Evolutionary conservation across 1,140 invertebrate genomes (phyloP).

Genomic region (Drosophila oshimai): DNA sequence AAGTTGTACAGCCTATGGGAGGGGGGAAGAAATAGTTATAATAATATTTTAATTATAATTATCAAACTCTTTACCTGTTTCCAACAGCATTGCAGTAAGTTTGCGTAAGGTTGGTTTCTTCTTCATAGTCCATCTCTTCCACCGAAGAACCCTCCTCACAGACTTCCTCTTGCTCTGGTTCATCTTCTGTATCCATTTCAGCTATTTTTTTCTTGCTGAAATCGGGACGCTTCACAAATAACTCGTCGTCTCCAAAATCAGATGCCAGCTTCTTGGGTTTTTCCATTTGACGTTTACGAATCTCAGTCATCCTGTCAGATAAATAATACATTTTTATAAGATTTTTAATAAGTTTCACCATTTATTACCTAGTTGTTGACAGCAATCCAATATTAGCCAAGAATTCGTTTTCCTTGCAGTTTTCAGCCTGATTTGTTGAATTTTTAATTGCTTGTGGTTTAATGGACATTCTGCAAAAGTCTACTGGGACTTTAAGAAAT

Average conservation of each 20-base stretch:
- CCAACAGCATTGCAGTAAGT: not conserved
- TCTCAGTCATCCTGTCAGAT: constrained; percentile 19
- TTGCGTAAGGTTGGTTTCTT: not conserved
- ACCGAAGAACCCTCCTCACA: not conserved
- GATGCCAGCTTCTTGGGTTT: not conserved
- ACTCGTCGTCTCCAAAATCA: constrained; percentile 19
- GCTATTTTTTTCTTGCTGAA: not conserved
- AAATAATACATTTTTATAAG: no score
- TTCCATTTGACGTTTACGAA: constrained; percentile 9
- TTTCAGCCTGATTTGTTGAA: not conserved
- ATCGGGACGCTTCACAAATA: constrained; percentile 48
- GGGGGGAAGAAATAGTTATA: not conserved
- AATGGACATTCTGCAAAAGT: not conserved
- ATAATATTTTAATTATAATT: not conserved
- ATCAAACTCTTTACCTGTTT: no score
- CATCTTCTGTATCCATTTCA: not conserved
- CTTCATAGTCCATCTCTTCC: not conserved
- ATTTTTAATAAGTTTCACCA: no score
- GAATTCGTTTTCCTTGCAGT: not conserved
- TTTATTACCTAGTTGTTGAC: not conserved
- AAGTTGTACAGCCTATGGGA: constrained; percentile 17
- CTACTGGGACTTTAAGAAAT: not conserved
- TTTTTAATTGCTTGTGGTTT: not conserved
- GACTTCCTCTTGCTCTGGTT: not conserved
- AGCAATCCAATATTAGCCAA: constrained; percentile 37